A percentile compares a stretch with the other conserved stretches of the same genome.
Conservation (phyloP, 2,113 vertebrate species). For the Eublepharis macularius region DNA sequence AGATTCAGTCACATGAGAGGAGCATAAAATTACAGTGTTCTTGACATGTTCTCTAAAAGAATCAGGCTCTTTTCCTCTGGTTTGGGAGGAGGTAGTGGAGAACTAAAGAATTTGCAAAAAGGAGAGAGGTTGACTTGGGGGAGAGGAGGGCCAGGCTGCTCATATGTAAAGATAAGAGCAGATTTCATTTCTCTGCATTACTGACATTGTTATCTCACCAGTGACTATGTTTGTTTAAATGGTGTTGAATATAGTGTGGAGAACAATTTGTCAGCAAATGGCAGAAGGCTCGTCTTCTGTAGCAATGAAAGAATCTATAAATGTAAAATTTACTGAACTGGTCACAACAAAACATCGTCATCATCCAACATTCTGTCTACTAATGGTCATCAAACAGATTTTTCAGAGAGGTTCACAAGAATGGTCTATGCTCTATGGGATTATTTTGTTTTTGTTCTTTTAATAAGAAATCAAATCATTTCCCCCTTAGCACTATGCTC, state of each 20-base stretch:
- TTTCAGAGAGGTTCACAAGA: not conserved
- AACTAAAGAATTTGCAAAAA: not conserved
- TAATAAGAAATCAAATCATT: not conserved
- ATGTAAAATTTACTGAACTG: not conserved
- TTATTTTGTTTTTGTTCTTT: no score
- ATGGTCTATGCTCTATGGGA: not conserved
- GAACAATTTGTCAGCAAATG: conserved; percentile 5
- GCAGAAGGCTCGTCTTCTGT: not conserved
- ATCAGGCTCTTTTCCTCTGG: not conserved
- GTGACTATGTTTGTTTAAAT: conserved; percentile 21
- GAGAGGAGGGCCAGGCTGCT: not conserved
- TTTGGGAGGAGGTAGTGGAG: conserved; percentile 10
- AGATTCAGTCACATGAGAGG: conserved; percentile 50
- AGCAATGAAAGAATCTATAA: not conserved
- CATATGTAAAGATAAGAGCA: not conserved
- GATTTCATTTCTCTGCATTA: not conserved
- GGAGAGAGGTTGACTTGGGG: not conserved
- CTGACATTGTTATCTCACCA: not conserved
- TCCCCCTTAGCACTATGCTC: not conserved
- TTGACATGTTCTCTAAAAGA: not conserved
- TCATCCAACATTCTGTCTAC: not conserved
- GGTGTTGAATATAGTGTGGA: not conserved
- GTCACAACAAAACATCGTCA: not conserved
- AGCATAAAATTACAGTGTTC: conserved; percentile 41
- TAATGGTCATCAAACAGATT: not conserved